Evolutionary conservation across 2,113 vertebrate species (phyloP), one percentile per base, ranked within the genome.

Genomic region (Propithecus coquereli): DNA sequence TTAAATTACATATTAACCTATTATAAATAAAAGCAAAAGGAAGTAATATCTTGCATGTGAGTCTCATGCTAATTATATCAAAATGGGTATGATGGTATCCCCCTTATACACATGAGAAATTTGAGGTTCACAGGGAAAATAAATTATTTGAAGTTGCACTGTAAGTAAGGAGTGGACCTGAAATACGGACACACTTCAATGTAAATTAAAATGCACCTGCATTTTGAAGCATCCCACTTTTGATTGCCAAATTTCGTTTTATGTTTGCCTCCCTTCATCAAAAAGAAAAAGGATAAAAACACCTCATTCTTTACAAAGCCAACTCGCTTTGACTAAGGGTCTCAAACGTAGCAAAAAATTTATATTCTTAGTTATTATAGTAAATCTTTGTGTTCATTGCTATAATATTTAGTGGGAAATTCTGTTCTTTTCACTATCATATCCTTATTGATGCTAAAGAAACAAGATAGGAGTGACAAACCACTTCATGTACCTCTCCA

Each of bases 381-480:
- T 92, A 92, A 86, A 93, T 89, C 54, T 95, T 74, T 22, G 57
- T 52, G 50, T 89, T 73, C 34, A 30, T 40, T 57, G 37, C 71
- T 95, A 34, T 59, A 82, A 70, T 94, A 92, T 88, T 92, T 91
- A 93, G 71, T 54, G 74, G 71, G 3, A 82, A 74, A 79, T 91
- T 92, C 63, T 77, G 20, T 87, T 92, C n/a, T 94, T 91, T 80
- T 34, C 27, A 37, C 40, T 20, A 70, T 76, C 61, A 83, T 79
- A 83, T 73, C 43, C 68, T 93, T 93, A 80, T 34, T 32, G 61
- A 95, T 82, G 66, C 10, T 73, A 93, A 90, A 94, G 82, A 96
- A 52, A 92, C 57, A 86, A 85, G 59, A 93, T 40, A 45, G 77
- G 43, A 83, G 96, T 91, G 73, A 94, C n/a, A 97, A 97, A 96